Base-by-base conservation (phyloP, 1,140 invertebrate species). In the Musca vetustissima region DNA sequence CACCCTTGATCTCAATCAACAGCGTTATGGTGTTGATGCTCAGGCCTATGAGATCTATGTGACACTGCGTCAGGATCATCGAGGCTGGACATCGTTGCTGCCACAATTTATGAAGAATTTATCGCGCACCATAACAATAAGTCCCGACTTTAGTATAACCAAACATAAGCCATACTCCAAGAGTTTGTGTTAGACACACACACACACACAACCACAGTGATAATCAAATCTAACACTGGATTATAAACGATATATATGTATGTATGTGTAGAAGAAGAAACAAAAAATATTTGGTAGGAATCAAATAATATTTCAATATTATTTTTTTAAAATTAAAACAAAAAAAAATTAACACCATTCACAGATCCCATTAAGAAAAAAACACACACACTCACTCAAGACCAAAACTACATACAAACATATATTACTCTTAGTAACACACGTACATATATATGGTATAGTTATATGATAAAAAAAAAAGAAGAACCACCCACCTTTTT, bases 21-120 rank as follows among this genome's bases (percentile, higher is more conserved):
- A 88, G 73, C 43, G 43, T n/a, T 65, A 19, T 61, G 28, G 32
- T 13, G 36, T 43, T 43, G 92, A 91, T 22, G 89, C 93, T 53
- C 90, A 92, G 19, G 95, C 93, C 13, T 95, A 95, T 77, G 92
- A 95, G 83, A 85, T 94, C 48, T 92, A 91, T 78, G 83, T 94
- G 17, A 94, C 92, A n/a, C 85, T 96, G 32, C 92, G 92, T 76
- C 92, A 94, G 81, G 90, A 92, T 74, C 85, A 87, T 24, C 90
- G 89, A 68, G 89, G 91, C 71, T 96, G 93, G 93, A 90, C 92
- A 71, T 90, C 89, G 64, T 84, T 93, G 72, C 84, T 94, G 84
- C 92, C 92, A 77, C 91, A 93, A 80, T 93, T 94, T 83, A 87
- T 93, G 85, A 93, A 93, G 91, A 93, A 84, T 88, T 88, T 90